Evolutionary conservation across 2,888 invertebrate genomes (phyloP), one percentile per base, ranked within the genome.

Genomic region (Stenoptilia bipunctidactyla): DNA sequence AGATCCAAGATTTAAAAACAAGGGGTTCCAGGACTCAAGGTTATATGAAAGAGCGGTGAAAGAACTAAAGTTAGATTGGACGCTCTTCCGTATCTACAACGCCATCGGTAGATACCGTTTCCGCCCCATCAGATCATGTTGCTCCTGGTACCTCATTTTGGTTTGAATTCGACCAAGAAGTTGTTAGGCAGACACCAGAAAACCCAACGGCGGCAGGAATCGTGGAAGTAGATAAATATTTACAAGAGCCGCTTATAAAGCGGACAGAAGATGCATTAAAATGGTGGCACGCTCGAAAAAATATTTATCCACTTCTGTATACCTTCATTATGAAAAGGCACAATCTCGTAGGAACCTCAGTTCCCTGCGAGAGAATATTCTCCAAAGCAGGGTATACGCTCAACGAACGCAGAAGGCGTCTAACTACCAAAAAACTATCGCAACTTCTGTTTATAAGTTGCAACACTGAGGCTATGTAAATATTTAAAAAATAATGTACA

Each of bases 221-320:
- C 15, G 35, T 42, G 13, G 42, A 46, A 27, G 12, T 46, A 8
- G 44, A 46, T 34, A 46, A 44, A 40, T 46, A 44, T 20, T 12
- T 42, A 15, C 36, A 41, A 14, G 46, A 40, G 34, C 39, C 40
- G 36, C 38, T 40, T 13, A 20, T 44, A 25, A 15, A 35, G n/a
- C 13, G 44, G 12, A 38, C 38, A n/a, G 33, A 41, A 27, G 44
- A 46, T 39, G 44, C 43, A 2, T 36, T 43, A 10, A 37, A 38
- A 15, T 45, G 41, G 45, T 44, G 46, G 46, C 37, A 41, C 36
- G 37, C 37, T 12, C 42, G 44, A 9, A 27, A 39, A 13, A 34
- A 40, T 2, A 10, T 41, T 13, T 46, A 42, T 14, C 40, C 43
- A 12, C 40, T 37, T 36, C 27, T 45, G 9, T 40, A 39, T 36